phyloP scores from a whole-genome alignment of 1,140 invertebrate species.

The Scaptomyza pallida region DNA sequence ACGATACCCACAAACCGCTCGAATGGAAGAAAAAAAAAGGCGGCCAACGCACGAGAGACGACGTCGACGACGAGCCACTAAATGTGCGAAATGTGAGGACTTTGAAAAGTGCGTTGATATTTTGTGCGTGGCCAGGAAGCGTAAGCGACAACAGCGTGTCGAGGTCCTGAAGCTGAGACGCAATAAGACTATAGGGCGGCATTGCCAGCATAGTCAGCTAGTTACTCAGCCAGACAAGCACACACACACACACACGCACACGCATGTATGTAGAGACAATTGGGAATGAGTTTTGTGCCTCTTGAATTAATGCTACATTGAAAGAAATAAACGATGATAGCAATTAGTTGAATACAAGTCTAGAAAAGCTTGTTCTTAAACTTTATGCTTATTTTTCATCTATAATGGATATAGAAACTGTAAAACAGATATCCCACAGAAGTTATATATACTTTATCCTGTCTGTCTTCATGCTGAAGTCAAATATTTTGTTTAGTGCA shows the following conservation, averaged over 20 bases:
- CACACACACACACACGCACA: not conserved
- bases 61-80: slow-evolving; percentile 16
- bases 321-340: not conserved
- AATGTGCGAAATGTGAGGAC: slow-evolving; percentile 63
- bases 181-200: slow-evolving; percentile 43
- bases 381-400: too few species aligned
- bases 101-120: slow-evolving; percentile 79
- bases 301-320: slow-evolving; percentile 13
- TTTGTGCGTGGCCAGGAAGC: slow-evolving; percentile 81
- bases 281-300: slow-evolving; percentile 23
- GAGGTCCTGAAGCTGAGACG: slow-evolving; percentile 56
- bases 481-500: slow-evolving; percentile 13
- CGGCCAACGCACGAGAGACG: slow-evolving; percentile 64
- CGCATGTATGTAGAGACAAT: slow-evolving; percentile 11
- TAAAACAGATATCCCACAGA: too few species aligned
- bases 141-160: slow-evolving; percentile 31
- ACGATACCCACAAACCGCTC: slow-evolving; percentile 71
- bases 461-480: too few species aligned
- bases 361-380: not conserved
- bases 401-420: too few species aligned
- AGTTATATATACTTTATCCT: too few species aligned
- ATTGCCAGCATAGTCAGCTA: slow-evolving; percentile 11
- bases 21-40: slow-evolving; percentile 10
- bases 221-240: slow-evolving; percentile 18
- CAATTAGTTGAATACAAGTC: not conserved